Evolutionary conservation across 2,888 invertebrate genomes (phyloP).

Genomic region (Quadriops clusia): DNA sequence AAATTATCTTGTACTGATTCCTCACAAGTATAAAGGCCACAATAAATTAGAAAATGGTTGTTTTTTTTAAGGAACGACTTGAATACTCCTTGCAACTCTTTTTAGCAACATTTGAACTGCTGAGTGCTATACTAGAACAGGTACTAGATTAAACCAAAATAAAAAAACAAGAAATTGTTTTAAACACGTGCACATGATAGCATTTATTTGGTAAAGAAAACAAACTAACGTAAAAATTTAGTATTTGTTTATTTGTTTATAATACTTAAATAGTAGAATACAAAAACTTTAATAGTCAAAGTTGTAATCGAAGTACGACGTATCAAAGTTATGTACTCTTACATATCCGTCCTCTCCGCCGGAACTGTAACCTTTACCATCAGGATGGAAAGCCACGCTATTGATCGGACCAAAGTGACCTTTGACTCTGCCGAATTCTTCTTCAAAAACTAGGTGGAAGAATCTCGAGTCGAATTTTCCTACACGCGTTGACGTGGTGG

Average conservation of each 20-base stretch:
- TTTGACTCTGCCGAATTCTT: conserved; percentile 94
- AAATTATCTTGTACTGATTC: too few species aligned
- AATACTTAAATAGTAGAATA: neutral
- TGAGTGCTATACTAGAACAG: neutral
- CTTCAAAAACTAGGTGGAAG: conserved; percentile 92
- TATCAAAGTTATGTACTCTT: conserved; percentile 91
- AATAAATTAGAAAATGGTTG: too few species aligned
- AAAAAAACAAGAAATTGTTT: neutral
- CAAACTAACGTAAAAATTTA: conserved; percentile 6
- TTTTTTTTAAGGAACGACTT: too few species aligned
- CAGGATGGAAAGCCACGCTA: conserved; percentile 94
- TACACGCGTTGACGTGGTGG: conserved; percentile 82
- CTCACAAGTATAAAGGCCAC: too few species aligned
- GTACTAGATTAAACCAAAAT: neutral
- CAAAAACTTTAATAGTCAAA: conserved; percentile 59
- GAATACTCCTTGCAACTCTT: too few species aligned
- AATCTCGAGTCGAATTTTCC: conserved; percentile 66
- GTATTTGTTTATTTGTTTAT: conserved; percentile 5
- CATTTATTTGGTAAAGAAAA: conserved; percentile 2
- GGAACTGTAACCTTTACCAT: conserved; percentile 90
- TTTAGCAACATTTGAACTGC: too few species aligned
- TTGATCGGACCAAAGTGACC: conserved; percentile 99
- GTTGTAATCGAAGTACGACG: conserved; percentile 89
- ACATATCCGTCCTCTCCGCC: conserved; percentile 99
- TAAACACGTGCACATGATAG: neutral